phyloP scores from a whole-genome alignment of 2,888 invertebrate species.

The Sphaerophoria rueppellii region DNA sequence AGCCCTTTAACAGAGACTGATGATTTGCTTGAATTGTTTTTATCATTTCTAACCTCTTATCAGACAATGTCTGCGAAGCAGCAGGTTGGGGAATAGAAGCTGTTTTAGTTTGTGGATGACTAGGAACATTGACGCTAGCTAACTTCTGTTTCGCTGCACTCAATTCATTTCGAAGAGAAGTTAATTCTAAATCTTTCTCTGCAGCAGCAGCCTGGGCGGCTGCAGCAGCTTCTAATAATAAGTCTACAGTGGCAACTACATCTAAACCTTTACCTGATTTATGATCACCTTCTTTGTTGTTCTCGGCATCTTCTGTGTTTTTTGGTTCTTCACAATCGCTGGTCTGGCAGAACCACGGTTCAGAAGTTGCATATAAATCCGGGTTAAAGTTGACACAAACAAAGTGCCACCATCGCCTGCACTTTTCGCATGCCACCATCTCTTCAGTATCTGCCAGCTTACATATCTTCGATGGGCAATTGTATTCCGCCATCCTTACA shows the following conservation, averaged over 20 bases:
- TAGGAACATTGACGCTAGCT: no score
- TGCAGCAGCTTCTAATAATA: constrained; percentile 5
- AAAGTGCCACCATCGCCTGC: constrained; percentile 12
- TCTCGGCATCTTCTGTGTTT: neutral
- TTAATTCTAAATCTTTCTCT: neutral
- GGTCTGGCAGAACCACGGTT: neutral
- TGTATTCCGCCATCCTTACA: neutral
- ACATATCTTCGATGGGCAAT: no score
- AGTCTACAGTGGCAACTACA: neutral
- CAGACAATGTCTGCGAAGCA: no score
- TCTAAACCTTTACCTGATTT: neutral
- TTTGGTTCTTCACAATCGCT: neutral
- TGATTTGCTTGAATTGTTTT: no score
- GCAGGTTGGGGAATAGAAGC: no score
- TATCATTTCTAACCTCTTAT: no score
- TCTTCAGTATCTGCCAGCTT: neutral
- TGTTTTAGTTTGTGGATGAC: no score
- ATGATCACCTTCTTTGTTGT: neutral
- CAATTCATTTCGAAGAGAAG: no score
- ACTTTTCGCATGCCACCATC: neutral
- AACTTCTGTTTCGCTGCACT: no score
- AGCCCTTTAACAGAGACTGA: no score
- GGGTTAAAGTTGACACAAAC: neutral
- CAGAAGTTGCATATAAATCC: neutral
- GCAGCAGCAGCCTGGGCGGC: neutral